A percentile compares a stretch with the other conserved stretches of the same genome.
These are phyloP conservation scores for Prenolepis imparis DNA, from an alignment of 2,888 invertebrate genomes.

Conservation along the genomic window DNA sequence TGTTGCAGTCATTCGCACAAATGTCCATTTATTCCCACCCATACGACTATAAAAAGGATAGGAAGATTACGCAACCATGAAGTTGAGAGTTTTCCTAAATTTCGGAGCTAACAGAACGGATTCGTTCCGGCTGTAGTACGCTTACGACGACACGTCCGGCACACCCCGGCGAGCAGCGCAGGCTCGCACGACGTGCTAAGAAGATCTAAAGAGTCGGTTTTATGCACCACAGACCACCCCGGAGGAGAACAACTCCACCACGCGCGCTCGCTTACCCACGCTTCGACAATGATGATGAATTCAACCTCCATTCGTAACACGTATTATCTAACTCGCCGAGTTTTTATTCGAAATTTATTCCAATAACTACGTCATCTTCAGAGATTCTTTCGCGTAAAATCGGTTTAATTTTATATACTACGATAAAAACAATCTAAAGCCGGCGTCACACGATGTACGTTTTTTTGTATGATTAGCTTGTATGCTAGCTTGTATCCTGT, in stretches of 20 bases:
- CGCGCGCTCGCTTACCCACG: constrained; percentile 53
- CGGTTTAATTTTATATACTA: neutral
- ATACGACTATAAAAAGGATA: constrained; percentile 60
- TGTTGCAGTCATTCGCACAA: constrained; percentile 69
- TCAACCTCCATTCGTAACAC: neutral
- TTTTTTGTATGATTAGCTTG: too few relatives aligned
- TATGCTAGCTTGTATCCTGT: too few relatives aligned
- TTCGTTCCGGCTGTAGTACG: constrained; percentile 84
- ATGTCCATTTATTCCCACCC: constrained; percentile 67
- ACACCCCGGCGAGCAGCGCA: constrained; percentile 42
- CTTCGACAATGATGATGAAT: constrained; percentile 66
- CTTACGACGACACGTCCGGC: constrained; percentile 79
- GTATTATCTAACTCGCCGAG: constrained; percentile 1
- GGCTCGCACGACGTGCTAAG: constrained; percentile 76
- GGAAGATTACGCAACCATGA: constrained; percentile 75
- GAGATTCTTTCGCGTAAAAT: neutral
- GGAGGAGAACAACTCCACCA: constrained; percentile 44
- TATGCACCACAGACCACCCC: constrained; percentile 69
- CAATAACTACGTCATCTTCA: neutral
- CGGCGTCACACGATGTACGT: too few relatives aligned
- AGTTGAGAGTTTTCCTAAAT: constrained; percentile 74
- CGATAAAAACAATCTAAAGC: neutral
- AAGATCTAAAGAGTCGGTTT: constrained; percentile 82
- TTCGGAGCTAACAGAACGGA: constrained; percentile 76
- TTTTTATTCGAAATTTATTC: neutral